phyloP scores from a whole-genome alignment of 2,888 invertebrate genomes.

The Chromoteleia sp. region DNA sequence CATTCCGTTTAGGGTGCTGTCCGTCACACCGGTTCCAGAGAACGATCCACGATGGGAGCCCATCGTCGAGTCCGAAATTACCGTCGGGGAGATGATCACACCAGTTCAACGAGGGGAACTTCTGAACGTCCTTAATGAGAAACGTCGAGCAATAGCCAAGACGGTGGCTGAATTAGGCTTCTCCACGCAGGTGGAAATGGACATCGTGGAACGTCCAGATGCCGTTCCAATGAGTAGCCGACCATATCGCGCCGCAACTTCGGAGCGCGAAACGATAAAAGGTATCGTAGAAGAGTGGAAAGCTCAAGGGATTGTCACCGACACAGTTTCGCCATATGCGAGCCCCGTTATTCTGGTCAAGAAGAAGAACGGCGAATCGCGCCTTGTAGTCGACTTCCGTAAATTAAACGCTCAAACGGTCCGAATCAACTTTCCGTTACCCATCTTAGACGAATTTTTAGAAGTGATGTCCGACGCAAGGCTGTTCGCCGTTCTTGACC shows the following conservation, averaged over 20 bases:
- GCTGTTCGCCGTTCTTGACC: slow-evolving; percentile 22
- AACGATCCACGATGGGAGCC: background rate
- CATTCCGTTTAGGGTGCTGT: too few species aligned
- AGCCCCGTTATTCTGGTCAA: slow-evolving; percentile 68
- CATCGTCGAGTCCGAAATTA: background rate
- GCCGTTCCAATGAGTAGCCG: slow-evolving; percentile 28
- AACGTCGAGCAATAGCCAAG: background rate
- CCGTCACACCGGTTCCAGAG: too few species aligned
- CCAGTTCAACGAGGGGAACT: background rate
- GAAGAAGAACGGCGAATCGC: slow-evolving; percentile 66
- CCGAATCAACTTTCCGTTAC: slow-evolving; percentile 54
- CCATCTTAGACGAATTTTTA: slow-evolving; percentile 61
- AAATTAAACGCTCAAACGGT: slow-evolving; percentile 61
- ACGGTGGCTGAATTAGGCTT: slow-evolving; percentile 19
- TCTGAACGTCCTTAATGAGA: slow-evolving; percentile 2
- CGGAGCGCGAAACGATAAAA: slow-evolving; percentile 56
- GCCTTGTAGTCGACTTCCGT: slow-evolving; percentile 70
- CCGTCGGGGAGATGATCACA: background rate
- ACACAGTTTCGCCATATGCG: slow-evolving; percentile 61
- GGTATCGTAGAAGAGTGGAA: slow-evolving; percentile 64
- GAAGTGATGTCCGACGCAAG: slow-evolving; percentile 35
- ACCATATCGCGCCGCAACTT: slow-evolving; percentile 21
- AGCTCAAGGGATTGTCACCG: slow-evolving; percentile 55
- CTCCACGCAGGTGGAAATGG: slow-evolving; percentile 39
- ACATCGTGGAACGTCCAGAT: slow-evolving; percentile 15